Conservation (phyloP, 2,888 invertebrate genomes). For the Agrilus mali region DNA sequence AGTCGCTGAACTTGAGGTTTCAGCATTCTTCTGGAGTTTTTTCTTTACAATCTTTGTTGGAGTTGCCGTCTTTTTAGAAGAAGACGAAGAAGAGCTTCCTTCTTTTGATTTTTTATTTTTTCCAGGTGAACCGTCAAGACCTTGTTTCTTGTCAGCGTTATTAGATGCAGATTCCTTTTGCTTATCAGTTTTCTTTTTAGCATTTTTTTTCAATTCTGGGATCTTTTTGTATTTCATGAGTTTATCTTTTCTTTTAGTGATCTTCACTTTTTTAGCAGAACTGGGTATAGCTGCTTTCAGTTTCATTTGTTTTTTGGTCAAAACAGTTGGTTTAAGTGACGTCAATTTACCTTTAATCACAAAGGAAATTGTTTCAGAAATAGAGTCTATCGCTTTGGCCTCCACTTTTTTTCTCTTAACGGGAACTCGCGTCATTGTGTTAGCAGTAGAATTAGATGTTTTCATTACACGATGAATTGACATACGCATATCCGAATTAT, state of each 20-base stretch:
- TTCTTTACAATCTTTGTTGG: too few species aligned
- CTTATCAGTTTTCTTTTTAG: slow-evolving; percentile 1
- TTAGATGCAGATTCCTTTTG: neutral
- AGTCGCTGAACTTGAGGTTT: neutral
- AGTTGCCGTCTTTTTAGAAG: too few species aligned
- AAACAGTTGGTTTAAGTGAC: slow-evolving; percentile 20
- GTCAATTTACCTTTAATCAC: slow-evolving; percentile 31
- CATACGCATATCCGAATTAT: slow-evolving; percentile 12
- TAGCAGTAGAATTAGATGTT: slow-evolving; percentile 9
- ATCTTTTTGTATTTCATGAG: neutral
- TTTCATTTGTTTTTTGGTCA: slow-evolving; percentile 15
- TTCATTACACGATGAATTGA: slow-evolving; percentile 11
- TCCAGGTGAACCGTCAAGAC: too few species aligned
- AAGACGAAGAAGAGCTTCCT: too few species aligned
- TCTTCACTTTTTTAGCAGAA: slow-evolving; percentile 32
- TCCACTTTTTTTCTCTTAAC: slow-evolving; percentile 21
- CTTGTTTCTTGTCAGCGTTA: neutral
- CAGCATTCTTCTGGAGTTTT: neutral
- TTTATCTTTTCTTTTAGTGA: slow-evolving; percentile 28
- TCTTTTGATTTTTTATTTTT: too few species aligned
- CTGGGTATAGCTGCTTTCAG: slow-evolving; percentile 13
- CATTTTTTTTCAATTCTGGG: slow-evolving; percentile 1
- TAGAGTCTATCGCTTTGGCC: slow-evolving; percentile 21
- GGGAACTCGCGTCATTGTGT: slow-evolving; percentile 15
- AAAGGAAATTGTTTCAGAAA: slow-evolving; percentile 31